Base-by-base conservation (phyloP, 2,888 invertebrate genomes). In the Limnephilus rhombicus region DNA sequence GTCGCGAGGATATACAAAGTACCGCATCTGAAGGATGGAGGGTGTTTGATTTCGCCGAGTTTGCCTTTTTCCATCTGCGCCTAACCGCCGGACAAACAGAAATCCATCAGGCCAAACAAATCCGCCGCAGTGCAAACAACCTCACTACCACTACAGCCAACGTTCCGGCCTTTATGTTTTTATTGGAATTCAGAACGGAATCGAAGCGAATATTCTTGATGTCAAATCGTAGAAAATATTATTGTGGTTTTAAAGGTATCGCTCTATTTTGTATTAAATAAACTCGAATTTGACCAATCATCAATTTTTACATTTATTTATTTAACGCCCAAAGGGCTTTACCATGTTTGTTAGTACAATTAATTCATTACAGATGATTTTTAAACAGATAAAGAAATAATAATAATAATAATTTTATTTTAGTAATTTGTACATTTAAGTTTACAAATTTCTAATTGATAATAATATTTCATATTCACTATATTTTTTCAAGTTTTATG, bases 51-150 rank as follows among this genome's bases (percentile, higher is more conserved):
- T 86, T 86, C 45, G 45, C 86, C 86, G 45, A 41, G 86, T 86
- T 86, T 86, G 86, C 86, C 45, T n/a, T 86, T 86, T 86, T 86
- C 45, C 45, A 45, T n/a, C 24, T 86, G 45, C 24, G 41, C 41
- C 45, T 86, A 86, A 86, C 86, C 86, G 34, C 88, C 34, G 68
- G 80, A 34, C 80, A 88, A 88, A 88, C 88, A 80, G 41, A 68
- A 88, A 88, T 88, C 88, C 31, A 80, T 80, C 88, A 80, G 31
- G 37, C 88, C 88, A 88, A 88, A 88, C 88, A 88, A 68, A 86
- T 86, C 29, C 45, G 86, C 68, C 68, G 68, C 68, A 68, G 9
- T 68, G 45, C 86, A 86, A 86, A 86, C 86, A 86, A n/a, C 49
- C 45, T 29, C 86, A n/a, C n/a, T 24, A 37, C 37, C 85, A 18